phyloP scores from a whole-genome alignment of 1,140 invertebrate species.

The Cataglyphis hispanica region DNA sequence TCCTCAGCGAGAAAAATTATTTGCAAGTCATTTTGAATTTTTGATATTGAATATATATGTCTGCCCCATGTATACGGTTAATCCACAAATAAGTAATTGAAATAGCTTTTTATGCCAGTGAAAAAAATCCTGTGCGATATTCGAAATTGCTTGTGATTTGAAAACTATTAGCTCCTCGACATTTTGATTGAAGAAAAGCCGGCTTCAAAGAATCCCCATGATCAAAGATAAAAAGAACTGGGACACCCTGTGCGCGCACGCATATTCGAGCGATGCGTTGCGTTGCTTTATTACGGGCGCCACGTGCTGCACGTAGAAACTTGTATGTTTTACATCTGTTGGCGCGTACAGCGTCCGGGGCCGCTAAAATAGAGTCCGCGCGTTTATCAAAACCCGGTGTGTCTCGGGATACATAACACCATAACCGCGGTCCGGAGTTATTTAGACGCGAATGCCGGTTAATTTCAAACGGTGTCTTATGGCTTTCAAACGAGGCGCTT shows the following conservation, averaged over 20 bases:
- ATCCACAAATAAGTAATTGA: neutral
- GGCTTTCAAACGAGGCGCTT: constrained; percentile 20
- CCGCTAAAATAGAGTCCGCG: constrained; percentile 56
- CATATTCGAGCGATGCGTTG: neutral
- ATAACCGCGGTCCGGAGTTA: constrained; percentile 39
- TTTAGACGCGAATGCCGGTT: constrained; percentile 45
- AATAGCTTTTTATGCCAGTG: no score
- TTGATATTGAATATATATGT: neutral
- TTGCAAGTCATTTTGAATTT: neutral
- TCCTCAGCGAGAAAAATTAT: neutral
- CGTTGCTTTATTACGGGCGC: constrained; percentile 44
- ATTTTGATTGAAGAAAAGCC: neutral
- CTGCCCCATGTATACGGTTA: neutral
- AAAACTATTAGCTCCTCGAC: neutral
- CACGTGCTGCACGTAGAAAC: constrained; percentile 57
- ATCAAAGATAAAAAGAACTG: neutral
- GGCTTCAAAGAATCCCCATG: neutral
- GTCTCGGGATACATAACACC: constrained; percentile 51
- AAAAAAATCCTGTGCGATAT: no score
- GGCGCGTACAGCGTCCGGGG: constrained; percentile 24
- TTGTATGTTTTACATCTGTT: constrained; percentile 64
- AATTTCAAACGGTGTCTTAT: constrained; percentile 36
- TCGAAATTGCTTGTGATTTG: neutral
- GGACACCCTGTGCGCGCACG: neutral
- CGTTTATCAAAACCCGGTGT: constrained; percentile 44